Conservation (phyloP, 1,140 invertebrate species). For the Parasteatoda tepidariorum region DNA sequence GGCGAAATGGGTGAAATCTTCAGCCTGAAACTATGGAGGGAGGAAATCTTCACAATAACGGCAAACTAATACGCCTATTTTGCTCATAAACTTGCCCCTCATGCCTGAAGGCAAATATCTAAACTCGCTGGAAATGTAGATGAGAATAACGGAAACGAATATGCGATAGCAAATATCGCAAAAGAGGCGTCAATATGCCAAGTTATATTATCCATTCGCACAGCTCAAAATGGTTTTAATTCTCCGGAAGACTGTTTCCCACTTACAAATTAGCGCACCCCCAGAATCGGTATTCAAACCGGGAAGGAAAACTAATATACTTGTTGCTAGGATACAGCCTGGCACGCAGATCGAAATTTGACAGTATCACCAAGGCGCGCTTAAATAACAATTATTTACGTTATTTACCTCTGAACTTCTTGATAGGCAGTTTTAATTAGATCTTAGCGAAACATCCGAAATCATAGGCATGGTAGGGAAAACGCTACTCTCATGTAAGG, state of each 20-base stretch:
- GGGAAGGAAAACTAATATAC: conserved; percentile 32
- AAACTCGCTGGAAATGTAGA: neutral
- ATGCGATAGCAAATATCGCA: neutral
- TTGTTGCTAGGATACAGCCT: conserved; percentile 44
- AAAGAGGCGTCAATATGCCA: neutral
- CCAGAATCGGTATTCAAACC: neutral
- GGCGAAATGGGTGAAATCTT: too few relatives aligned
- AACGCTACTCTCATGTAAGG: neutral
- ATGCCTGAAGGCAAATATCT: neutral
- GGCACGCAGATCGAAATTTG: conserved; percentile 25
- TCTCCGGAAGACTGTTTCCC: neutral
- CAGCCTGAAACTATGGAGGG: too few relatives aligned
- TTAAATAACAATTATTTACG: conserved; percentile 56
- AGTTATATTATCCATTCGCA: neutral
- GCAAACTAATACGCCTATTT: too few relatives aligned
- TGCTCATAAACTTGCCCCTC: neutral
- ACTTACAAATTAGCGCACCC: neutral
- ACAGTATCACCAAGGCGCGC: conserved; percentile 15
- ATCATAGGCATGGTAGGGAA: neutral
- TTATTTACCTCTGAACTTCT: conserved; percentile 26
- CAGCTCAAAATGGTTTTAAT: neutral
- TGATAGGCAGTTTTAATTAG: conserved; percentile 56
- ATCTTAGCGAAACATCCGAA: neutral
- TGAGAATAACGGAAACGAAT: neutral
- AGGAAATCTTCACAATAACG: too few relatives aligned